phyloP scores from a whole-genome alignment of 1,140 invertebrate genomes.

The Apocrypta bakeri region DNA sequence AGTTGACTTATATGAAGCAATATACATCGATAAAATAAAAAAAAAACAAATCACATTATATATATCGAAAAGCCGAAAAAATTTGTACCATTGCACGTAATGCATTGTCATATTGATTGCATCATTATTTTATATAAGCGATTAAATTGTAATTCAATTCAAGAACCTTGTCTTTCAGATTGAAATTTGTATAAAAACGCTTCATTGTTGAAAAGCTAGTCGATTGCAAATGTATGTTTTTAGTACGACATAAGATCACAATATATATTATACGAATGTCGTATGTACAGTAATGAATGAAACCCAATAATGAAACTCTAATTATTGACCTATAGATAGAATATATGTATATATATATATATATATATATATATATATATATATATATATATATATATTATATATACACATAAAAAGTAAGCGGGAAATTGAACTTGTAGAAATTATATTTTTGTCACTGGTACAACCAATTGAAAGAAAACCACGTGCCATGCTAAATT shows the following conservation, averaged over 20 bases:
- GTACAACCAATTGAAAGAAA: slow-evolving; percentile 34
- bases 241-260: slow-evolving; percentile 43
- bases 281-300: slow-evolving; percentile 36
- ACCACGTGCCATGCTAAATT: slow-evolving; percentile 25
- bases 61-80: slow-evolving; percentile 33
- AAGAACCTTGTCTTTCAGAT: slow-evolving; percentile 47
- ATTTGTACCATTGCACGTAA: slow-evolving; percentile 33
- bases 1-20: slow-evolving; percentile 42
- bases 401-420: slow-evolving; percentile 22
- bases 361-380: slow-evolving; percentile 30
- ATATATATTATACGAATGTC: slow-evolving; percentile 28
- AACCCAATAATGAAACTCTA: slow-evolving; percentile 26
- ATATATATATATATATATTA: slow-evolving; percentile 30
- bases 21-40: slow-evolving; percentile 37
- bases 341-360: slow-evolving; percentile 29
- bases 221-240: slow-evolving; percentile 39
- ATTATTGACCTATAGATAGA: slow-evolving; percentile 44
- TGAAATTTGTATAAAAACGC: slow-evolving; percentile 44
- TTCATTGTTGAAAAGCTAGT: slow-evolving; percentile 40
- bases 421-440: slow-evolving; percentile 26
- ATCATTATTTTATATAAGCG: slow-evolving; percentile 27
- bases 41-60: slow-evolving; percentile 1
- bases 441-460: slow-evolving; percentile 50
- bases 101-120: slow-evolving; percentile 45
- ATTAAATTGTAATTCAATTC: slow-evolving; percentile 44